Conservation (phyloP, 2,113 vertebrate species). For the Tachuris rubrigastra region DNA sequence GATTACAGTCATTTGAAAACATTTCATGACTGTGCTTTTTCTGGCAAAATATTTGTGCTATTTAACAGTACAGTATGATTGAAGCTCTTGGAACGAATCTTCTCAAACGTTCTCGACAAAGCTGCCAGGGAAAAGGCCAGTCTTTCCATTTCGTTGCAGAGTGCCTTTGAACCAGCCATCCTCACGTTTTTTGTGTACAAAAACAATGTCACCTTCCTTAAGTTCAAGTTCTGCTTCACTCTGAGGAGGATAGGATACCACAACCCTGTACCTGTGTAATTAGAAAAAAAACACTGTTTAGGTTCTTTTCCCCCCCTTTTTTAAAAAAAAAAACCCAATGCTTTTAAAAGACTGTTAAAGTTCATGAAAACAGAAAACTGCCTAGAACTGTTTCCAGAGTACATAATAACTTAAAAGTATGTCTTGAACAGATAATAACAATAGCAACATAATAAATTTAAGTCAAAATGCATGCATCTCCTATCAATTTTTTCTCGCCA, state of each 20-base stretch:
- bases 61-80: conserved; percentile 34
- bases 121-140: conserved; percentile 96
- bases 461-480: neutral
- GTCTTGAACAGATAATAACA: neutral
- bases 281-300: neutral
- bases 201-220: conserved; percentile 98
- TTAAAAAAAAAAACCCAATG: too few relatives aligned
- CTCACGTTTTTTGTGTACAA: conserved; percentile 95
- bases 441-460: neutral
- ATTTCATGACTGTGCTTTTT: conserved; percentile 63
- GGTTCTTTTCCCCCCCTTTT: accelerated
- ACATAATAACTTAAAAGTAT: neutral
- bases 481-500: neutral
- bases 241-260: conserved; percentile 97
- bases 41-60: conserved; percentile 69
- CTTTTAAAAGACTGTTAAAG: neutral
- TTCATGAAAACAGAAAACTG: neutral
- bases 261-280: conserved; percentile 88
- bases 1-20: conserved; percentile 48
- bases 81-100: neutral
- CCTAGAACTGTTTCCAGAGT: neutral
- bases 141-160: conserved; percentile 94
- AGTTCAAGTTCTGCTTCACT: conserved; percentile 98
- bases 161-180: conserved; percentile 99
- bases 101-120: conserved; percentile 94